phyloP scores from a whole-genome alignment of 2,113 vertebrate genomes.

The Prolemur simus region DNA sequence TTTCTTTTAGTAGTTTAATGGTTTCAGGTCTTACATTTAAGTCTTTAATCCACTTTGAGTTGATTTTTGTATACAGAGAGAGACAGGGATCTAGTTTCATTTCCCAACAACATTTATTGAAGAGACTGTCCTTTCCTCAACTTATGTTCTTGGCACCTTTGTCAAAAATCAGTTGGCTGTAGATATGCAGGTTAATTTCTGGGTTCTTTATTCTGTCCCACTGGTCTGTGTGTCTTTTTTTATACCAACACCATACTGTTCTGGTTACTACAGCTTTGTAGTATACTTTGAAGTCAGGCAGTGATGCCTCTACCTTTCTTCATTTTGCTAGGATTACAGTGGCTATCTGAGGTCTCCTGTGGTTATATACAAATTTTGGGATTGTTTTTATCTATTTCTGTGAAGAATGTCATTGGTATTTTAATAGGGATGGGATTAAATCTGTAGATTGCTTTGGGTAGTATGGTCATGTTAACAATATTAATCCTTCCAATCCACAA shows the following conservation, averaged over 20 bases:
- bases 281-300: not conserved
- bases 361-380: not conserved
- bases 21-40: not conserved
- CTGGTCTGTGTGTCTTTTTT: not conserved
- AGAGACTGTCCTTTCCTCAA: not conserved
- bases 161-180: not conserved
- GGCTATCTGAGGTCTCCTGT: not conserved
- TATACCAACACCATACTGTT: not conserved
- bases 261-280: not conserved
- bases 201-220: not conserved
- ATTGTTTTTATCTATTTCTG: not conserved
- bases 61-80: not conserved
- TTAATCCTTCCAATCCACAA: not conserved
- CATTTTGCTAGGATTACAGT: not conserved
- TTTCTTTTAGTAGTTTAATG: not conserved
- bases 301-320: not conserved
- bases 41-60: not conserved
- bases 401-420: not conserved
- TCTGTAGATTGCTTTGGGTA: too few relatives aligned
- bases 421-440: not conserved
- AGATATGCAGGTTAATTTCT: not conserved
- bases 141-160: not conserved
- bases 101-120: not conserved
- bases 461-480: not conserved
- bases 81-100: not conserved